These are phyloP conservation scores for Chionis minor DNA, from an alignment of 2,113 vertebrate species.

Conservation along the genomic window DNA sequence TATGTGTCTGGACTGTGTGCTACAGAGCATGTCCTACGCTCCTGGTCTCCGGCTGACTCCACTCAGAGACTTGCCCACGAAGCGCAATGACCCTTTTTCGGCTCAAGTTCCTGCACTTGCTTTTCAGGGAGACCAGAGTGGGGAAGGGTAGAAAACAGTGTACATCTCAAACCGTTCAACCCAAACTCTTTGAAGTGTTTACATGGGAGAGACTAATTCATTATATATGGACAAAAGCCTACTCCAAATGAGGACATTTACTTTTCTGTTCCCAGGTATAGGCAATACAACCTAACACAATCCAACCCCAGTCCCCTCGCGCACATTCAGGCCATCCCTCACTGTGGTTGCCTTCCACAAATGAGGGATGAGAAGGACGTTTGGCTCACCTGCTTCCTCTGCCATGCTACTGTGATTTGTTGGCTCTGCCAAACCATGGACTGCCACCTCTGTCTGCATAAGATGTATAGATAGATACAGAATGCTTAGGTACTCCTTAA, in stretches of 20 bases:
- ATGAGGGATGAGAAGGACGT: not conserved
- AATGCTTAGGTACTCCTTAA: not conserved
- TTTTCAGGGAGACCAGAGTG: not conserved
- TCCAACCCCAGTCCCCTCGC: accelerated
- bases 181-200: not conserved
- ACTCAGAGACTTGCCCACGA: not conserved
- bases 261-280: not conserved
- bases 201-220: not conserved
- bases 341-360: not conserved
- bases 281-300: not conserved
- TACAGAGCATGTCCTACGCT: not conserved
- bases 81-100: accelerated
- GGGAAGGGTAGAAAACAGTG: not conserved
- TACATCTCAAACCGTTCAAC: not conserved
- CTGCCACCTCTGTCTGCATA: not conserved
- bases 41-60: not conserved
- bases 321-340: not conserved
- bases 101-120: not conserved
- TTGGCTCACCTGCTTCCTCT: not conserved
- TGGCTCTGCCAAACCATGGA: not conserved
- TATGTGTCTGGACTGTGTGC: not conserved
- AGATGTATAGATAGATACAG: not conserved
- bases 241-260: not conserved
- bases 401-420: not conserved
- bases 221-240: not conserved